A percentile compares a stretch with the other conserved stretches of the same genome.
These are phyloP conservation scores for Phortica okadai DNA, from an alignment of 2,888 invertebrate species.

Conservation along the genomic window DNA sequence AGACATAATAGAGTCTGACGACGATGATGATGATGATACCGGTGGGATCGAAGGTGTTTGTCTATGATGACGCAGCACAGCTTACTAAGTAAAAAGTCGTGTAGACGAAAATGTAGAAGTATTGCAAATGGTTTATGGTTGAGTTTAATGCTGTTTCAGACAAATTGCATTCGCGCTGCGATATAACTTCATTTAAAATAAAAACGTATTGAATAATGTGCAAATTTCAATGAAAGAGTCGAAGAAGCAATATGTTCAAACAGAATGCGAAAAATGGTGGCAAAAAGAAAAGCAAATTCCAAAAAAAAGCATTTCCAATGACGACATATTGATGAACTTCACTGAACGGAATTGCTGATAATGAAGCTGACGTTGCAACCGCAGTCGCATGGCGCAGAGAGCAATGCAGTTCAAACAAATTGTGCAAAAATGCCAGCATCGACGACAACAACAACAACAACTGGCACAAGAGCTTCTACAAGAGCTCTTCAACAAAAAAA, in stretches of 20 bases:
- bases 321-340: slow-evolving; percentile 56
- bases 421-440: slow-evolving; percentile 31
- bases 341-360: slow-evolving; percentile 48
- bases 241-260: slow-evolving; percentile 1
- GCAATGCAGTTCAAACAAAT: slow-evolving; percentile 54
- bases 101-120: slow-evolving; percentile 13
- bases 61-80: slow-evolving; percentile 36
- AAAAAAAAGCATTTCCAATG: not conserved
- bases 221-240: not conserved
- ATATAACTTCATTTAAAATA: slow-evolving; percentile 58
- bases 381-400: slow-evolving; percentile 39
- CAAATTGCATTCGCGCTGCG: slow-evolving; percentile 57
- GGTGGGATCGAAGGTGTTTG: slow-evolving; percentile 6
- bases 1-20: not conserved
- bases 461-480: not conserved
- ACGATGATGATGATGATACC: not conserved
- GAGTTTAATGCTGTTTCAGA: slow-evolving; percentile 33
- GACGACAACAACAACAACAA: no score
- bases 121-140: not conserved
- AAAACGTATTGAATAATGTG: slow-evolving; percentile 52
- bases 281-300: not conserved
- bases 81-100: slow-evolving; percentile 11
- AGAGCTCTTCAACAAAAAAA: slow-evolving; percentile 8
- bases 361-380: slow-evolving; percentile 38
- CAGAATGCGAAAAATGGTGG: not conserved